Conservation (phyloP, 1,140 invertebrate species). For the Leptoteleia sp. region DNA sequence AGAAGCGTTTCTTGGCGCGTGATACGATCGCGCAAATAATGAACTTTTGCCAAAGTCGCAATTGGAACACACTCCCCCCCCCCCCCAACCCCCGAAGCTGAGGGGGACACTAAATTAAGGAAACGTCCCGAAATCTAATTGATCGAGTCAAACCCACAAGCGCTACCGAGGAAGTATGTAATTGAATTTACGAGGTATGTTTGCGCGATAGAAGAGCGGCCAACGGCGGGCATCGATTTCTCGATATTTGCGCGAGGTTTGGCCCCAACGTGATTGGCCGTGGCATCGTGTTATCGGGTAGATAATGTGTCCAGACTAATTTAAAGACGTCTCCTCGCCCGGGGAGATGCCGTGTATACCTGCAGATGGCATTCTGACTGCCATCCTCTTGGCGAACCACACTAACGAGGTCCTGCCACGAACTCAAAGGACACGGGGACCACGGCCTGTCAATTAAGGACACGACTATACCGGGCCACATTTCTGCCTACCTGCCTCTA, state of each 20-base stretch:
- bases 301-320: constrained; percentile 80
- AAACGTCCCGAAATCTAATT: constrained; percentile 42
- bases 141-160: constrained; percentile 27
- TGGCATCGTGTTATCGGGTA: constrained; percentile 74
- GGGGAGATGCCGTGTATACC: constrained; percentile 71
- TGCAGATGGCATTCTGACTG: constrained; percentile 78
- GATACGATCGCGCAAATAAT: too few species aligned
- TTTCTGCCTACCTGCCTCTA: constrained; percentile 75
- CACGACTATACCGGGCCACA: constrained; percentile 79
- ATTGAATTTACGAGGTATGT: constrained; percentile 66
- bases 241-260: constrained; percentile 66
- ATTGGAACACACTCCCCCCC: too few species aligned
- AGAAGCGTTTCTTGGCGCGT: too few species aligned
- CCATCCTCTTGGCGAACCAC: constrained; percentile 69
- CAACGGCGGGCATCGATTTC: constrained; percentile 67
- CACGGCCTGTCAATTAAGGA: constrained; percentile 81
- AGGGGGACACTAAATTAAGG: constrained; percentile 23
- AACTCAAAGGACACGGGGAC: constrained; percentile 75
- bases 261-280: constrained; percentile 66
- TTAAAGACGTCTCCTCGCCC: constrained; percentile 76
- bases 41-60: too few species aligned
- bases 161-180: constrained; percentile 60
- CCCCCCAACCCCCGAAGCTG: too few species aligned
- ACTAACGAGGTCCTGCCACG: constrained; percentile 81
- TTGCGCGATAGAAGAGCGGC: constrained; percentile 41